Base-by-base conservation (phyloP, 2,888 invertebrate genomes). In the Suillia variegata region DNA sequence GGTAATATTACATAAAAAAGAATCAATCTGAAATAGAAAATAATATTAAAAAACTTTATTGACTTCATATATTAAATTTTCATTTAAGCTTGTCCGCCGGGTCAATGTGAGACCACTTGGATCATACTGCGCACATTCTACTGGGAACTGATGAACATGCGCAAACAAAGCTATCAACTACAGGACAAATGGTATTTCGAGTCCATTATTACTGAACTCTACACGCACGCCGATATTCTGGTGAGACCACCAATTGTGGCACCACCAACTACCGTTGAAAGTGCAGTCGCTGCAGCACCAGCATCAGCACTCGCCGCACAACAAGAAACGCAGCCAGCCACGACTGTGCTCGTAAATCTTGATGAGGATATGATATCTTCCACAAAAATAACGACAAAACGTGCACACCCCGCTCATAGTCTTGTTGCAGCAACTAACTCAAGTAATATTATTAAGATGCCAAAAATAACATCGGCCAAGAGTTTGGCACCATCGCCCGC, bases 151-250 rank as follows among this genome's bases (percentile, higher is more conserved):
- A 47, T 61, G 13, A 62, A 69, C 15, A 73, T 77, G 70, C 77
- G 78, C 1, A 56, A 63, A 8, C 63, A 63, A 15, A 71, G 70
- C 22, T 79, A 74, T 58, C 70, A 71, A 53, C 62, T 79, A n/a
- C 71, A 72, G 13, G 79, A 79, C 38, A 76, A 75, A 59, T 80
- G 80, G 79, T 76, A 70, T 45, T 78, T 80, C 13, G 80, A 80
- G 62, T 59, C 62, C 0, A 63, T 67, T 3, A 76, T 79, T 10
- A 64, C 61, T 0, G 64, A 69, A 17, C 60, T 78, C 1, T 70
- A 73, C 42, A 63, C 61, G 8, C 10, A 13, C 2, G 2, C 15
- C 8, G 33, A 21, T 52, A 2, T n/a, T n/a, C n/a, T n/a, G n/a
- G n/a, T n/a, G 26, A 47, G 8, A 4, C 22, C 13, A 2, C 24